Evolutionary conservation across 2,888 invertebrate species (phyloP).

Genomic region (Dichetophora obliterata): DNA sequence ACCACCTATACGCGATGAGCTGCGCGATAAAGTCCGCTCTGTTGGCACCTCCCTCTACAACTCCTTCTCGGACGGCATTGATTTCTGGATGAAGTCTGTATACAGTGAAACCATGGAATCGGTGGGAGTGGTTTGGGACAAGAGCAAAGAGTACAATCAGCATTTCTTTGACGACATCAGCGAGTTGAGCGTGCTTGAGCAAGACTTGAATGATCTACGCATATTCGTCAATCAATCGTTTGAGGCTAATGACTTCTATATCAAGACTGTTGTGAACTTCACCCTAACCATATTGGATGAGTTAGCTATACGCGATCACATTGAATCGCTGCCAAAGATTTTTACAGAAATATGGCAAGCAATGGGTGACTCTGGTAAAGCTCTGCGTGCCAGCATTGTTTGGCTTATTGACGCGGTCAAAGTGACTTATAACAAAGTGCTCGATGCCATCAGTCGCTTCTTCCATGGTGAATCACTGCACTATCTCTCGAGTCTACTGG

Average conservation of each 20-base stretch:
- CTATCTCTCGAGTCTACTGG: slow-evolving; percentile 78
- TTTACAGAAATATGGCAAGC: slow-evolving; percentile 87
- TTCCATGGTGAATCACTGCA: slow-evolving; percentile 82
- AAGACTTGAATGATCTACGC: slow-evolving; percentile 74
- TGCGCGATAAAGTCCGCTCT: slow-evolving; percentile 71
- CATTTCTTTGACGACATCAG: slow-evolving; percentile 80
- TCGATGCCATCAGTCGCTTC: slow-evolving; percentile 78
- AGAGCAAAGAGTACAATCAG: slow-evolving; percentile 79
- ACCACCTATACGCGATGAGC: slow-evolving; percentile 77
- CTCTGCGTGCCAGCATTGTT: slow-evolving; percentile 80
- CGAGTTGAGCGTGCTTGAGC: slow-evolving; percentile 77
- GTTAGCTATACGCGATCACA: slow-evolving; percentile 81
- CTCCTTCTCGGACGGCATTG: slow-evolving; percentile 71
- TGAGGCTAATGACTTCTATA: slow-evolving; percentile 85
- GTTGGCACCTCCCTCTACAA: slow-evolving; percentile 71
- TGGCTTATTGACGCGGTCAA: slow-evolving; percentile 79
- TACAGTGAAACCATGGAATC: slow-evolving; percentile 80
- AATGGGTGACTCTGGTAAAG: slow-evolving; percentile 87
- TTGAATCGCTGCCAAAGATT: slow-evolving; percentile 84
- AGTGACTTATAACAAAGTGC: slow-evolving; percentile 78
- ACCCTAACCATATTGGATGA: slow-evolving; percentile 81
- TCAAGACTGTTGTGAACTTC: slow-evolving; percentile 81
- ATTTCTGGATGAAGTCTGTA: slow-evolving; percentile 77
- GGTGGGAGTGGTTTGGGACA: slow-evolving; percentile 79
- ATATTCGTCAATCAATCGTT: slow-evolving; percentile 82